These are phyloP conservation scores for Branchinecta lindahli DNA, from an alignment of 1,140 invertebrate species.

Conservation along the genomic window DNA sequence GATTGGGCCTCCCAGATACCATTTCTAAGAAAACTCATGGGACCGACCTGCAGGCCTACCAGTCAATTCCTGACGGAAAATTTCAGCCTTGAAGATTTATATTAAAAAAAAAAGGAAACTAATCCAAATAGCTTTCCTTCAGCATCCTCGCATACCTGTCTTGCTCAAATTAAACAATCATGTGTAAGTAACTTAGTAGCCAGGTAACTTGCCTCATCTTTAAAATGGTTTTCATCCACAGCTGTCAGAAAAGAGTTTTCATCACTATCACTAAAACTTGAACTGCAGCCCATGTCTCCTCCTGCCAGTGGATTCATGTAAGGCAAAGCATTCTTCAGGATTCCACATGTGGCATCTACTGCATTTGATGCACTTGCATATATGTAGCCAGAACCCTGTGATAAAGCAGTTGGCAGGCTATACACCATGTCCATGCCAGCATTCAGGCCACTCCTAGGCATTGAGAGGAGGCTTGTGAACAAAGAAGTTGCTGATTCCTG, in stretches of 20 bases:
- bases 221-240: constrained; percentile 4
- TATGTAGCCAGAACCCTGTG: neutral
- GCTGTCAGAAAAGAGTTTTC: neutral
- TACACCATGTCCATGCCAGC: neutral
- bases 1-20: no score
- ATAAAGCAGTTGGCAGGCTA: neutral
- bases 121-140: no score
- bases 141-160: no score
- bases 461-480: neutral
- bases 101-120: no score
- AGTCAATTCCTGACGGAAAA: no score
- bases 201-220: no score
- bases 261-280: neutral
- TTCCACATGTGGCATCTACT: neutral
- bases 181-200: no score
- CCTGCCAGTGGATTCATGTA: neutral
- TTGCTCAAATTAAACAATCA: no score
- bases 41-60: no score
- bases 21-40: no score
- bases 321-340: neutral
- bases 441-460: neutral
- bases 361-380: neutral
- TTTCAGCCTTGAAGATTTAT: no score
- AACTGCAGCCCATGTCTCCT: neutral
- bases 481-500: neutral